Evolutionary conservation across 2,113 vertebrate genomes (phyloP).

Genomic region (Sinocyclocheilus anshuiensis): DNA sequence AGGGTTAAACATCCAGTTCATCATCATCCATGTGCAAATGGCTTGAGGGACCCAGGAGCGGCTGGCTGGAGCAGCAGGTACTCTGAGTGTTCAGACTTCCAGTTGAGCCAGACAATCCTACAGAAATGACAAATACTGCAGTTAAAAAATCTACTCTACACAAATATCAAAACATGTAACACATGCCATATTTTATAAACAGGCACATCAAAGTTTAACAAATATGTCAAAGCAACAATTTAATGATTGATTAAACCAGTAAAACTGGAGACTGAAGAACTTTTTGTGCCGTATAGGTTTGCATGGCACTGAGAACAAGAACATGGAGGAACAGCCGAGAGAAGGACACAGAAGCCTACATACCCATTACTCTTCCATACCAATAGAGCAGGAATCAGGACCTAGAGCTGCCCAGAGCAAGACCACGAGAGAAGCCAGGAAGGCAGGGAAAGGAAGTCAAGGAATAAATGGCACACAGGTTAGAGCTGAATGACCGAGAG

Average conservation of each 20-base stretch:
- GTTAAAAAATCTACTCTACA: background rate
- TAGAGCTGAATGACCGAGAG: conserved; percentile 61
- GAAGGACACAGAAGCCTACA: conserved; percentile 74
- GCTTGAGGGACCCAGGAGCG: conserved; percentile 78
- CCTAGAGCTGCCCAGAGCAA: conserved; percentile 83
- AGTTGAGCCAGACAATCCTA: conserved; percentile 84
- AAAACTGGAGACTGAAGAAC: background rate
- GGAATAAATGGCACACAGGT: conserved; percentile 65
- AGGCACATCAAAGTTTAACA: background rate
- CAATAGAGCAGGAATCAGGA: conserved; percentile 91
- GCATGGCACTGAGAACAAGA: conserved; percentile 11
- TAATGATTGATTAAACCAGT: background rate
- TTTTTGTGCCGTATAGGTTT: background rate
- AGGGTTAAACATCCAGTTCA: conserved; percentile 67
- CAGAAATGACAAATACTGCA: background rate
- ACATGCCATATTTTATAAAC: background rate
- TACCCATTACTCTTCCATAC: conserved; percentile 95
- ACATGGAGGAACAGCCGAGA: background rate
- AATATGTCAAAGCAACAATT: background rate
- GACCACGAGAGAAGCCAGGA: conserved; percentile 46
- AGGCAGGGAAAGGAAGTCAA: conserved; percentile 63
- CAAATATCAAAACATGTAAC: background rate
- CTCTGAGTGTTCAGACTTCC: conserved; percentile 81
- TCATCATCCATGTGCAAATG: conserved; percentile 80
- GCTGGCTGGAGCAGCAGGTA: conserved; percentile 80